Conservation (phyloP, 1,140 invertebrate species). For the Drosophila miranda region DNA sequence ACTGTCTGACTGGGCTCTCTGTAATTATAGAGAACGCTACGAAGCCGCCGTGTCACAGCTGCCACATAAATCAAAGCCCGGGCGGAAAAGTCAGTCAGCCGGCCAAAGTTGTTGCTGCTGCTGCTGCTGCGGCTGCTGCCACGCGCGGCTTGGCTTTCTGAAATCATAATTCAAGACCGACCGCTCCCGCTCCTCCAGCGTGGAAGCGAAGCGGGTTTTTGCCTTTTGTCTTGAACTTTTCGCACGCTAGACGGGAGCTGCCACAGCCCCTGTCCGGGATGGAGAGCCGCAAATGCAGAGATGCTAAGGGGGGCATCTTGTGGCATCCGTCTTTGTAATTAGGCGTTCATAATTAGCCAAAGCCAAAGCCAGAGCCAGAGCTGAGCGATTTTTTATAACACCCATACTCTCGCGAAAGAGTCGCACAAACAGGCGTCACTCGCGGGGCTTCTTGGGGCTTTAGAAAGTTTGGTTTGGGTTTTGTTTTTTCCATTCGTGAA, state of each 20-base stretch:
- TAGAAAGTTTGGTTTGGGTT: slow-evolving; percentile 59
- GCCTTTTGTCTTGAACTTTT: slow-evolving; percentile 53
- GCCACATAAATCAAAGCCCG: slow-evolving; percentile 71
- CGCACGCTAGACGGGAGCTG: slow-evolving; percentile 34
- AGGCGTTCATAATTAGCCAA: slow-evolving; percentile 66
- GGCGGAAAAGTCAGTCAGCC: slow-evolving; percentile 69
- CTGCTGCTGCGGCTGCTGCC: slow-evolving; percentile 46
- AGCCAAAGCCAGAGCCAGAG: neutral
- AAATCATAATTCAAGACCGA: slow-evolving; percentile 64
- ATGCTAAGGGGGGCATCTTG: slow-evolving; percentile 20
- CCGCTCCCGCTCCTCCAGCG: slow-evolving; percentile 2
- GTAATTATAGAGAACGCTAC: slow-evolving; percentile 72
- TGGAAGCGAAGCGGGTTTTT: slow-evolving; percentile 48
- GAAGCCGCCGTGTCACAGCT: slow-evolving; percentile 65
- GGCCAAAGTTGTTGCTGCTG: slow-evolving; percentile 33
- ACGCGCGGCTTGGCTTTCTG: slow-evolving; percentile 65
- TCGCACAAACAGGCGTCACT: slow-evolving; percentile 35
- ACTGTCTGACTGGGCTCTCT: slow-evolving; percentile 8
- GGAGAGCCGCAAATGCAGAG: neutral
- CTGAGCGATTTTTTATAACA: slow-evolving; percentile 65
- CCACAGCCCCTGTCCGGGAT: slow-evolving; percentile 14
- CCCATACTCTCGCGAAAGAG: neutral
- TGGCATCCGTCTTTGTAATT: slow-evolving; percentile 59
- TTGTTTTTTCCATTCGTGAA: too few species aligned
- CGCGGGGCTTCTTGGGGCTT: slow-evolving; percentile 21